Percentiles rank a stretch among this genome's conserved stretches.
Evolutionary conservation across 2,888 invertebrate genomes (phyloP).

Genomic region (Malachius bipustulatus): DNA sequence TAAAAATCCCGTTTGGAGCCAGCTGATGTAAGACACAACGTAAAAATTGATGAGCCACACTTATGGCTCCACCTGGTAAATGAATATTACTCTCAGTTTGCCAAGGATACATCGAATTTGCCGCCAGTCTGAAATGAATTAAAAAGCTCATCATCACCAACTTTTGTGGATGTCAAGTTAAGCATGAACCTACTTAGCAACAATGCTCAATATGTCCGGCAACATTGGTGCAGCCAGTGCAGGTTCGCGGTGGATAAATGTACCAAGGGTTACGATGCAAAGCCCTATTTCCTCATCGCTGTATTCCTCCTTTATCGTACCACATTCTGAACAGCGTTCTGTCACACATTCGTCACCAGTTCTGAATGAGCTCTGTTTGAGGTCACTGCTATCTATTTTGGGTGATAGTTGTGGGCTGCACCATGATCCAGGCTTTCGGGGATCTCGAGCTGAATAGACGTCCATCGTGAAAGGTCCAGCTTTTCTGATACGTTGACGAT

Average conservation of each 20-base stretch:
- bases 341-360: conserved; percentile 62
- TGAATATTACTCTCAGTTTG: conserved; percentile 78
- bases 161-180: no score
- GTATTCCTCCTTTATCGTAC: conserved; percentile 78
- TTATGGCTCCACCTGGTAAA: conserved; percentile 87
- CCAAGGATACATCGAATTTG: conserved; percentile 76
- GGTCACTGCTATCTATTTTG: conserved; percentile 30
- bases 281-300: conserved; percentile 94
- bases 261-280: conserved; percentile 84
- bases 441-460: conserved; percentile 41
- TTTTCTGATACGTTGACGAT: conserved; percentile 44
- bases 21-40: conserved; percentile 93
- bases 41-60: conserved; percentile 93
- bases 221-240: conserved; percentile 86
- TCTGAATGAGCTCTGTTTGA: conserved; percentile 50
- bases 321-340: conserved; percentile 80
- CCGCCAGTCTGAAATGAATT: conserved; percentile 48
- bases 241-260: conserved; percentile 94
- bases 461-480: conserved; percentile 43
- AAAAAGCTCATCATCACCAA: not conserved
- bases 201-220: conserved; percentile 80
- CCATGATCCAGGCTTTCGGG: conserved; percentile 45
- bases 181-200: conserved; percentile 77
- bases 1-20: conserved; percentile 92
- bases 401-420: conserved; percentile 35